phyloP scores from a whole-genome alignment of 2,888 invertebrate genomes.

The Volucella zonaria region DNA sequence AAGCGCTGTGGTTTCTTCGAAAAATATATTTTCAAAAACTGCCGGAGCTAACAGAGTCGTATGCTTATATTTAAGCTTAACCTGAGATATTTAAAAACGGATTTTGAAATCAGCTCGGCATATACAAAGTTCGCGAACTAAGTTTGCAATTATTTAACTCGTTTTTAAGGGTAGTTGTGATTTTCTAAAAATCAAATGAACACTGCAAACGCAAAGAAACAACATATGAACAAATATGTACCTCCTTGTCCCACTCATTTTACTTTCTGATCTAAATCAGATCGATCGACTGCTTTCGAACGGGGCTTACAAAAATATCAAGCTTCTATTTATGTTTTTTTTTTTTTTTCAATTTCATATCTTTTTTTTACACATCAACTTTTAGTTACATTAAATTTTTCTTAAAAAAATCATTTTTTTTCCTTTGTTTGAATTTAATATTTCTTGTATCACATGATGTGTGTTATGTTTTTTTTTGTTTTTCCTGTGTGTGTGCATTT shows the following conservation, averaged over 20 bases:
- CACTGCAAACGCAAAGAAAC: too few species aligned
- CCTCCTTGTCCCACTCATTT: neutral
- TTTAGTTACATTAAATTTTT: conserved; percentile 40
- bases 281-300: conserved; percentile 21
- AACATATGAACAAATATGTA: neutral
- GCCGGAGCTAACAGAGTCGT: too few species aligned
- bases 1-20: too few species aligned
- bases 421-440: conserved; percentile 32
- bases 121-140: too few species aligned
- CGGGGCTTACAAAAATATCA: conserved; percentile 58
- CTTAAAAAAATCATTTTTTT: conserved; percentile 21
- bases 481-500: conserved; percentile 53
- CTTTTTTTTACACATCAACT: conserved; percentile 51
- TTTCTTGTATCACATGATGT: conserved; percentile 69
- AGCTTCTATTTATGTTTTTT: conserved; percentile 33
- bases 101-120: too few species aligned
- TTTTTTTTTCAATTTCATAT: conserved; percentile 18
- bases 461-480: conserved; percentile 41
- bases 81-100: too few species aligned
- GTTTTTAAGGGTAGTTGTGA: too few species aligned
- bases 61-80: too few species aligned
- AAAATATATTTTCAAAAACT: too few species aligned
- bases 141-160: too few species aligned
- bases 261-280: conserved; percentile 9
- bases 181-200: too few species aligned